A percentile compares a stretch with the other conserved stretches of the same genome.
Evolutionary conservation across 2,113 vertebrate species (phyloP).

Genomic region (Phalacrocorax pelagicus): DNA sequence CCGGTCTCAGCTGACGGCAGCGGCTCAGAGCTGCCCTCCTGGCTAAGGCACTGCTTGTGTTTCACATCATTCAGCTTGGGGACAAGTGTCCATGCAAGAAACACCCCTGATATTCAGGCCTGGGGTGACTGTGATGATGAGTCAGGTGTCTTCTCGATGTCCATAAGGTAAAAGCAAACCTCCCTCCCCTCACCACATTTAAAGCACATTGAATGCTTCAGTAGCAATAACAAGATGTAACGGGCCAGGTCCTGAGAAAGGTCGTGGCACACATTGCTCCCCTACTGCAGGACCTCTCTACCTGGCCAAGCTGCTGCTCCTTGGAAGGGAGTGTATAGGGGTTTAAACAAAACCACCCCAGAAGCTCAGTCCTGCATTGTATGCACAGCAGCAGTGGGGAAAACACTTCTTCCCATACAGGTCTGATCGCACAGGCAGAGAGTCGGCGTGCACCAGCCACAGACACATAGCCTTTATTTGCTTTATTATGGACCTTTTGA

Average conservation of each 20-base stretch:
- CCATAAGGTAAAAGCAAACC: background rate
- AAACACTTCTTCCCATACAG: background rate
- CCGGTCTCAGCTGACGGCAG: accelerated
- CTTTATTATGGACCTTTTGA: background rate
- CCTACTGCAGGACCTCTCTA: background rate
- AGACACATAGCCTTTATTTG: background rate
- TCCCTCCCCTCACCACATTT: background rate
- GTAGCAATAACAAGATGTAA: background rate
- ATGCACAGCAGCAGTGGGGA: no score
- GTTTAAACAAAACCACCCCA: background rate
- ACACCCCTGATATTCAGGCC: background rate
- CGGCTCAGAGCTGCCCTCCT: background rate
- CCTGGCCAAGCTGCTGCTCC: background rate
- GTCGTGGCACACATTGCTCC: background rate
- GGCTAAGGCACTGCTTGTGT: background rate
- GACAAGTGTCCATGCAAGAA: background rate
- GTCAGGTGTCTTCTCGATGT: background rate
- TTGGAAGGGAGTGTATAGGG: background rate
- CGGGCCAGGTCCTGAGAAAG: background rate
- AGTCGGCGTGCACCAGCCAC: no score
- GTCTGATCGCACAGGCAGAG: background rate
- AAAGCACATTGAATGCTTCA: background rate
- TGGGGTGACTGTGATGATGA: no score
- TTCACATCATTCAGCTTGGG: background rate
- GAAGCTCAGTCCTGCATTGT: background rate